These are phyloP conservation scores for Chloroceryle aenea DNA, from an alignment of 2,113 vertebrate species.

Conservation along the genomic window DNA sequence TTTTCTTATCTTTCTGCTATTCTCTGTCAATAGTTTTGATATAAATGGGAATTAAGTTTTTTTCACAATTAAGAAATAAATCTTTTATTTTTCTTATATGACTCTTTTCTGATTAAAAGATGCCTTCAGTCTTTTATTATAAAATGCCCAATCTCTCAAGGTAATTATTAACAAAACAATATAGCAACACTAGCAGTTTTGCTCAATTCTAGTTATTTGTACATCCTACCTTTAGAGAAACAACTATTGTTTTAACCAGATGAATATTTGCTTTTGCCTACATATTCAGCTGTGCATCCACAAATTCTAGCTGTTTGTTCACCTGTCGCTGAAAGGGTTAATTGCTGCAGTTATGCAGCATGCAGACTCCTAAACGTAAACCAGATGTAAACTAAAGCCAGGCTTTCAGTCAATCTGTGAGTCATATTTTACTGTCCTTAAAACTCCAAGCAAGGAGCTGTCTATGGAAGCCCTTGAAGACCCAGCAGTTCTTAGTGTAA, in stretches of 20 bases:
- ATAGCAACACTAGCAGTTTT: neutral
- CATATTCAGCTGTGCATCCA: neutral
- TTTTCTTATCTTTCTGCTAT: neutral
- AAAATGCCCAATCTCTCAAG: neutral
- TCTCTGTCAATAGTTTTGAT: neutral
- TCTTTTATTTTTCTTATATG: neutral
- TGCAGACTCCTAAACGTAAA: constrained; percentile 71
- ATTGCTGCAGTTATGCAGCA: constrained; percentile 43
- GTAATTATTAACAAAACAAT: neutral
- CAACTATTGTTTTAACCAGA: neutral
- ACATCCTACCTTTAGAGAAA: neutral
- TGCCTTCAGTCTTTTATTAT: neutral
- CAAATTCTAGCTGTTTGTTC: constrained; percentile 11
- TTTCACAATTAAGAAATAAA: neutral
- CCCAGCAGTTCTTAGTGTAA: constrained; percentile 59
- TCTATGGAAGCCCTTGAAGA: constrained; percentile 66
- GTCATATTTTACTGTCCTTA: constrained; percentile 73
- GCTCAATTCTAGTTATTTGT: neutral
- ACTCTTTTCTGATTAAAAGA: neutral
- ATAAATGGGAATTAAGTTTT: neutral
- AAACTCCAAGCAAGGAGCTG: constrained; percentile 69
- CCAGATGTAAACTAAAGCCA: constrained; percentile 76
- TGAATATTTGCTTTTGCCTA: neutral
- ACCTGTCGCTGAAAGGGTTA: constrained; percentile 62
- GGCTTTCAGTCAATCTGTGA: constrained; percentile 72